A percentile compares a stretch with the other conserved stretches of the same genome.
Evolutionary conservation across 2,888 invertebrate genomes (phyloP).

Genomic region (Tipula lateralis): DNA sequence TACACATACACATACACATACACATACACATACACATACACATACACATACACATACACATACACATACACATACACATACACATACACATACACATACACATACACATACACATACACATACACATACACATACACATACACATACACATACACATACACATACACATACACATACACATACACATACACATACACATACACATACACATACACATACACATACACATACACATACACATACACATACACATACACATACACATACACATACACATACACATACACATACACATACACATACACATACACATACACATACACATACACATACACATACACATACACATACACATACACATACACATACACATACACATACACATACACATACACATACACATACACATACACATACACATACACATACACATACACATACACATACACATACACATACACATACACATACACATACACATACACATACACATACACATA

Average conservation of each 20-base stretch:
- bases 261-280: background rate
- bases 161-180: background rate
- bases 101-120: background rate
- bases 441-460: background rate
- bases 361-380: background rate
- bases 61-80: background rate
- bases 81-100: background rate
- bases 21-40: background rate
- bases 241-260: background rate
- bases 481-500: background rate
- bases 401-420: background rate
- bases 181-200: background rate
- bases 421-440: background rate
- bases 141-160: background rate
- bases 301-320: background rate
- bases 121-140: background rate
- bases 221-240: background rate
- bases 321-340: background rate
- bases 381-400: background rate
- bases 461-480: background rate
- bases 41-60: background rate
- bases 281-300: background rate
- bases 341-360: background rate
- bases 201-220: background rate
- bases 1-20: background rate